phyloP scores from a whole-genome alignment of 1,140 invertebrate species.

The Dinoponera quadriceps region DNA sequence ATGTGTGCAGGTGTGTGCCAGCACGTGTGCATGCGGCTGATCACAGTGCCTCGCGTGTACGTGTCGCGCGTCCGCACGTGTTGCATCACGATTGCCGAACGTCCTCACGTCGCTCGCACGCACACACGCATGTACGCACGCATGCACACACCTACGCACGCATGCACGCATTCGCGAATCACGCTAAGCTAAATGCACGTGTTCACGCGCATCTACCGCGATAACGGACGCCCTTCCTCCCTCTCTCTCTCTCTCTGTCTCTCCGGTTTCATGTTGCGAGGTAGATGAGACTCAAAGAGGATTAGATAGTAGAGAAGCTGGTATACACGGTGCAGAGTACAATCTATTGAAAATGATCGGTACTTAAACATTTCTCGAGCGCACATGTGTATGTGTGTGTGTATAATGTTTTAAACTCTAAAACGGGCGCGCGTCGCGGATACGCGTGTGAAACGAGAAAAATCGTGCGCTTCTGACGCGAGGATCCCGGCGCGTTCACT shows the following conservation, averaged over 20 bases:
- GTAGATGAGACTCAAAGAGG: slow-evolving; percentile 43
- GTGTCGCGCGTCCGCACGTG: slow-evolving; percentile 59
- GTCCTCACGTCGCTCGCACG: slow-evolving; percentile 57
- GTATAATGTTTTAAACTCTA: no score
- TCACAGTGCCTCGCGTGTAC: slow-evolving; percentile 39
- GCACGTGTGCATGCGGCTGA: slow-evolving; percentile 57
- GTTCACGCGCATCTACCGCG: slow-evolving; percentile 61
- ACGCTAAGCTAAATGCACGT: slow-evolving; percentile 66
- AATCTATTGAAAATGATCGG: slow-evolving; percentile 20
- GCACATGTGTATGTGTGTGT: no score
- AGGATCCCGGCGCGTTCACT: no score
- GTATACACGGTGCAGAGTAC: neutral
- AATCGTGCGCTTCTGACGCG: no score
- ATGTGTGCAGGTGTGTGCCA: no score
- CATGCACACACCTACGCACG: no score
- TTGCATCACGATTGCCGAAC: slow-evolving; percentile 61
- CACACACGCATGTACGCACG: no score
- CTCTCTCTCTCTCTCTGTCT: slow-evolving; percentile 9
- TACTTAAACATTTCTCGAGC: neutral
- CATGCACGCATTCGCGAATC: slow-evolving; percentile 58
- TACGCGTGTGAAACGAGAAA: no score
- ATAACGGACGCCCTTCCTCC: slow-evolving; percentile 50
- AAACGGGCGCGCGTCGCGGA: no score
- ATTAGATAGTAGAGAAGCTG: slow-evolving; percentile 48
- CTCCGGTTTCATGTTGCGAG: slow-evolving; percentile 41